A percentile compares a stretch with the other conserved stretches of the same genome.
phyloP scores from a whole-genome alignment of 2,888 invertebrate species.

The Cephalotes varians region DNA sequence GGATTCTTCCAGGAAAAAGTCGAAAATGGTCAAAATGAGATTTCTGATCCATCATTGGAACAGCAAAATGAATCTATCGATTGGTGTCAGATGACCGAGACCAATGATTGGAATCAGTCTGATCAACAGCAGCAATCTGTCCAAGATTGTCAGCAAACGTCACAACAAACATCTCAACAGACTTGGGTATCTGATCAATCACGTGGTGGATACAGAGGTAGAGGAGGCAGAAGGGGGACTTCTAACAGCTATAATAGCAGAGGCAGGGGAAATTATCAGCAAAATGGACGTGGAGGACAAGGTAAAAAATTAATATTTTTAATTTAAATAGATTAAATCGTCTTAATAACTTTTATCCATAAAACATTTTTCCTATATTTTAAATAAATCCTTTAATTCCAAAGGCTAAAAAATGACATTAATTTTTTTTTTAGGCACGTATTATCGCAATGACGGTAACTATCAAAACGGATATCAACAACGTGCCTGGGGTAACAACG shows the following conservation, averaged over 20 bases:
- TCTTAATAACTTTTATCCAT: neutral
- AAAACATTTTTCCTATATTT: neutral
- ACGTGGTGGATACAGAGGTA: slow-evolving; percentile 85
- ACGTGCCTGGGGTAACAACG: slow-evolving; percentile 81
- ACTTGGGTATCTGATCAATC: slow-evolving; percentile 80
- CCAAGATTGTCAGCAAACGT: slow-evolving; percentile 79
- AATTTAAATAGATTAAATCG: neutral
- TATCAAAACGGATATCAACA: slow-evolving; percentile 86
- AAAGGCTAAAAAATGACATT: neutral
- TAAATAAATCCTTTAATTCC: neutral
- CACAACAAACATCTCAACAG: slow-evolving; percentile 79
- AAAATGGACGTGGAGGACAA: slow-evolving; percentile 83
- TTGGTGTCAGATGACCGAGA: slow-evolving; percentile 82
- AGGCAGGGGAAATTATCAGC: slow-evolving; percentile 85
- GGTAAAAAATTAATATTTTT: slow-evolving; percentile 70
- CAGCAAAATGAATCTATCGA: slow-evolving; percentile 78
- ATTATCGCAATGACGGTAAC: slow-evolving; percentile 84
- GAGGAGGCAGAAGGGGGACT: slow-evolving; percentile 86
- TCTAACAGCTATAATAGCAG: slow-evolving; percentile 87
- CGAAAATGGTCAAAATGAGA: slow-evolving; percentile 78
- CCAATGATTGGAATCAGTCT: slow-evolving; percentile 84
- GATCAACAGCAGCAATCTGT: slow-evolving; percentile 82
- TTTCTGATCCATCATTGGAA: slow-evolving; percentile 73
- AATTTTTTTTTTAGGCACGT: slow-evolving; percentile 74
- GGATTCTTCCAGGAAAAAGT: slow-evolving; percentile 74